Base-by-base conservation (phyloP, 2,888 invertebrate species). In the Hemaris fuciformis region DNA sequence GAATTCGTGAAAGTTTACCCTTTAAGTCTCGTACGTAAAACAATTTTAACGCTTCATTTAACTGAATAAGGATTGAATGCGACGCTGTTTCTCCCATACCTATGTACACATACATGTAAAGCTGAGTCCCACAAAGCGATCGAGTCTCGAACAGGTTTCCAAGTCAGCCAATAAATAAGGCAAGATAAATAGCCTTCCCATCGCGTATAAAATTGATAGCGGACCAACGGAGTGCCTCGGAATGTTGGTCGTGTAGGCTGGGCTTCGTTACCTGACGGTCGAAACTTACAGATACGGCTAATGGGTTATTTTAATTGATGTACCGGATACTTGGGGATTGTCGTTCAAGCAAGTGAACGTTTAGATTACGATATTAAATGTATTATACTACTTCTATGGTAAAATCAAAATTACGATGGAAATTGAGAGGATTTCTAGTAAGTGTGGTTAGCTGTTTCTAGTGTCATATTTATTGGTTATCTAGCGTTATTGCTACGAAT, bases 181-280 rank as follows among this genome's bases (percentile, higher is more conserved):
- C 71, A 91, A 91, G 91, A 91, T 91, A 92, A 91, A 92, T 91
- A 83, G 86, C 80, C 83, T 85, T 87, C 90, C 89, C 88, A 86
- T 84, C 85, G 86, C 74, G 88, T 89, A 89, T 90, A 87, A 89
- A 88, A 88, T 91, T 91, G 90, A 92, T 90, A 91, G 91, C 80
- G 84, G 86, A 76, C 88, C 87, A 85, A 83, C 84, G 66, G 76
- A 74, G 80, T 77, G 77, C 71, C 74, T 81, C 70, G 88, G 89
- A 89, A 87, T 88, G 84, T 78, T 75, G 81, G 65, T 66, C 76
- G 82, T 85, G 84, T 84, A 83, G 84, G 81, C 78, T 68, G 81
- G 76, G 62, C 77, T 78, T 83, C 71, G 71, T 70, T 81, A 81
- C 79, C 79, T 83, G 80, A 66, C 66, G 74, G 71, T 76, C 77